Evolutionary conservation across 2,113 vertebrate species (phyloP).

Genomic region (Sisor rabdophorus): DNA sequence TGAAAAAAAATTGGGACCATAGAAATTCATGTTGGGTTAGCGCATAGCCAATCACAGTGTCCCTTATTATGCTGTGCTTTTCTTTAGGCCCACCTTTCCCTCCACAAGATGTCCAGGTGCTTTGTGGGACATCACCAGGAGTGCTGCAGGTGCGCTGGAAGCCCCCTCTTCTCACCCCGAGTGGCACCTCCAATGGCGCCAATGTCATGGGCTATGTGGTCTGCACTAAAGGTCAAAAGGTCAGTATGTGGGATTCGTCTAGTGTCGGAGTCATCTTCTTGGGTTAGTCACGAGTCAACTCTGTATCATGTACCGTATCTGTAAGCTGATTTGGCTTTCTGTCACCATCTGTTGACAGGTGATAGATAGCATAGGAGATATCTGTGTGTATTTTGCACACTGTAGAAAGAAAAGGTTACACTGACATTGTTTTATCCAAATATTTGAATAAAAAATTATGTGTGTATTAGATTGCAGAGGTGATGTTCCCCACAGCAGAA

Average conservation of each 20-base stretch:
- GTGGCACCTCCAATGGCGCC: slow-evolving; percentile 91
- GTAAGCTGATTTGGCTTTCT: slow-evolving; percentile 27
- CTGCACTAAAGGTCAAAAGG: slow-evolving; percentile 90
- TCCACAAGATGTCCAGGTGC: slow-evolving; percentile 84
- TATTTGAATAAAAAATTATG: not conserved
- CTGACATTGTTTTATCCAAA: too few species aligned
- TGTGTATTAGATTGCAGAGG: slow-evolving; percentile 81
- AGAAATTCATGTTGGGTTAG: too few species aligned
- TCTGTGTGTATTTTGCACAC: not conserved
- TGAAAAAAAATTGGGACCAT: not conserved
- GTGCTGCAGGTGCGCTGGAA: slow-evolving; percentile 87
- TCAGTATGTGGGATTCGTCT: slow-evolving; percentile 50
- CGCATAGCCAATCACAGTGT: not conserved
- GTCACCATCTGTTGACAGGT: slow-evolving; percentile 62
- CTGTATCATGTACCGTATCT: not conserved
- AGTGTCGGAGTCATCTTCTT: not conserved
- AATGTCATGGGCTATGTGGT: slow-evolving; percentile 88
- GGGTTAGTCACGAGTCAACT: not conserved
- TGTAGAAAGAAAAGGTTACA: too few species aligned
- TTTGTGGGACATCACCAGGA: slow-evolving; percentile 75
- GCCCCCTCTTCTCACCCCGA: slow-evolving; percentile 77
- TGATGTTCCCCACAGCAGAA: slow-evolving; percentile 82
- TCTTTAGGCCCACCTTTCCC: slow-evolving; percentile 84
- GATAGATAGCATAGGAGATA: not conserved
- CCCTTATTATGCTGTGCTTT: not conserved